Conservation (phyloP, 2,797 vertebrate genomes). For the Sciaenops ocellatus region DNA sequence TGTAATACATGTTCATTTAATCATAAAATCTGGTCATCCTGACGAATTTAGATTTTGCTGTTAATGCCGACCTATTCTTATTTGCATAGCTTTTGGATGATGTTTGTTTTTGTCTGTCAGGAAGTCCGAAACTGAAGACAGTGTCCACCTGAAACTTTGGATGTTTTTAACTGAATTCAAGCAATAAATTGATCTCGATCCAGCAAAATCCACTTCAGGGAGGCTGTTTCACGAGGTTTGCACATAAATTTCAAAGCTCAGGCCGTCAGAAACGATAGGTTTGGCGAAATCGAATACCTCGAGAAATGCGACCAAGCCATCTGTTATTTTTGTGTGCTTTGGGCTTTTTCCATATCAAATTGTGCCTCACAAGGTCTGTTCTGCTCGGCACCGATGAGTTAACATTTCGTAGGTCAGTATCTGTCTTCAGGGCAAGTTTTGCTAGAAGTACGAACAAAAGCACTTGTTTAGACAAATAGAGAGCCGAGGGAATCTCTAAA, state of each 20-base stretch:
- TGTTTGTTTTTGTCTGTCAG: not conserved
- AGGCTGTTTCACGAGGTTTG: conserved; percentile 2
- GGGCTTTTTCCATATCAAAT: conserved; percentile 23
- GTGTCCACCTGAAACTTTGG: not conserved
- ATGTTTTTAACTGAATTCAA: not conserved
- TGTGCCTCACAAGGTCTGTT: conserved; percentile 16
- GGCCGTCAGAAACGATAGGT: conserved; percentile 1
- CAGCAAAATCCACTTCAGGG: not conserved
- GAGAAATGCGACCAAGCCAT: conserved; percentile 9
- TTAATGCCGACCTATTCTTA: not conserved
- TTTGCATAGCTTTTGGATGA: not conserved
- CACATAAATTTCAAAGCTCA: not conserved
- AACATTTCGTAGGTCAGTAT: not conserved
- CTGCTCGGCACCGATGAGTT: not conserved
- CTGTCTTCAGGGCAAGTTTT: not conserved
- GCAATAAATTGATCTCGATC: not conserved
- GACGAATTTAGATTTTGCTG: not conserved
- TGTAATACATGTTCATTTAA: not conserved
- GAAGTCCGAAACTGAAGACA: not conserved
- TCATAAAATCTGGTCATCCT: conserved; percentile 15
- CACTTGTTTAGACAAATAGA: conserved; percentile 3
- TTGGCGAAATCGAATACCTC: conserved; percentile 13
- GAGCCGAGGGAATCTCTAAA: not conserved
- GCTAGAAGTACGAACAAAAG: not conserved
- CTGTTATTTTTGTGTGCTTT: conserved; percentile 33